A percentile compares a stretch with the other conserved stretches of the same genome.
Conservation (phyloP, 92 coral and sea anemone genomes). For the Bergia sp. region DNA sequence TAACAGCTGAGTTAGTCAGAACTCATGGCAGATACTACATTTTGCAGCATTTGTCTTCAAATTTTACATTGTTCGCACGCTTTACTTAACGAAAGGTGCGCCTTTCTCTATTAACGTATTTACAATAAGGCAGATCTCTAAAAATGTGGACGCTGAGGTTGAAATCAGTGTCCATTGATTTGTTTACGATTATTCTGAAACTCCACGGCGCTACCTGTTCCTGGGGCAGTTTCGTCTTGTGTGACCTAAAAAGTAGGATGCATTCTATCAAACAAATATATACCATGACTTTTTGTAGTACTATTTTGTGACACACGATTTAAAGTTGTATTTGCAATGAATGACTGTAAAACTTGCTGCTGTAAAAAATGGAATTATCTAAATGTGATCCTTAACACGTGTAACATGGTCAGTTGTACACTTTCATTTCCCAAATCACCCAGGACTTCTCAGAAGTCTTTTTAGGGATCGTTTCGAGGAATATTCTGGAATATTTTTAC, state of each 20-base stretch:
- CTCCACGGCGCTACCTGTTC: slow-evolving; percentile 52
- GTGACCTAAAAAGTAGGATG: slow-evolving; percentile 61
- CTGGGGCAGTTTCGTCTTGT: slow-evolving; percentile 76
- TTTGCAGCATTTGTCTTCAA: neutral
- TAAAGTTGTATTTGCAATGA: neutral
- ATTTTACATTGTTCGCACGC: no score
- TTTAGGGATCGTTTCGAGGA: neutral
- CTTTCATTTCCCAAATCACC: no score
- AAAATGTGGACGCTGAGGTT: neutral
- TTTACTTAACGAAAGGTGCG: neutral
- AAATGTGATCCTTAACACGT: no score
- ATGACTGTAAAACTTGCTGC: neutral
- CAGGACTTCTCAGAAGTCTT: neutral
- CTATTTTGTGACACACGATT: neutral
- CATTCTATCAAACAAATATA: neutral
- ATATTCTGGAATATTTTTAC: neutral
- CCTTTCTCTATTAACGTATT: no score
- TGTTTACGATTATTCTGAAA: neutral
- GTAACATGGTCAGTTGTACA: no score
- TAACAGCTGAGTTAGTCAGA: neutral
- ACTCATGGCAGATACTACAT: neutral
- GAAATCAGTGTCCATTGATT: neutral
- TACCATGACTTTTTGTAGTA: neutral
- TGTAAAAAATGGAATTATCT: no score
- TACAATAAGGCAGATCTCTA: no score